Percentiles rank a stretch among this genome's conserved stretches.
phyloP scores from a whole-genome alignment of 2,888 invertebrate species.

The Nycteola revayana region DNA sequence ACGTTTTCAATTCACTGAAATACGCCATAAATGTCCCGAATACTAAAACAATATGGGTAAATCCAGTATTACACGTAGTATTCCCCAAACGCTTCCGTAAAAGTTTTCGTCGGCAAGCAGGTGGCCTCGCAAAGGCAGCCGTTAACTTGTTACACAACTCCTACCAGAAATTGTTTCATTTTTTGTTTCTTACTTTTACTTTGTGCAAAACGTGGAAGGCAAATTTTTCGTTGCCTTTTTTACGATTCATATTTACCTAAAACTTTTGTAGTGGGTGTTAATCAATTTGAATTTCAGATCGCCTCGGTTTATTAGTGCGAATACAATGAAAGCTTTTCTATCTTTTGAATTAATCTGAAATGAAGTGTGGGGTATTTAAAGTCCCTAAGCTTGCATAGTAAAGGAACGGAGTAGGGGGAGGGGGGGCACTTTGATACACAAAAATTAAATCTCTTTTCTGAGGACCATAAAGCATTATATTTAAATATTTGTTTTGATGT shows the following conservation, averaged over 20 bases:
- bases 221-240: constrained; percentile 23
- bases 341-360: too few species aligned
- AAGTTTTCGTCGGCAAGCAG: constrained; percentile 38
- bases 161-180: constrained; percentile 40
- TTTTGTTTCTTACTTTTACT: constrained; percentile 33
- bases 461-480: too few species aligned
- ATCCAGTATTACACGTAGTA: constrained; percentile 13
- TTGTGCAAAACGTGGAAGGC: constrained; percentile 18
- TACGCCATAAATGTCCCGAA: too few species aligned
- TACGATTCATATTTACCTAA: constrained; percentile 8
- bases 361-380: too few species aligned
- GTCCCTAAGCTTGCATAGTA: too few species aligned
- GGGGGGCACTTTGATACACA: too few species aligned
- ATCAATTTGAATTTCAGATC: background rate
- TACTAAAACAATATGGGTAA: constrained; percentile 3
- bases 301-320: too few species aligned
- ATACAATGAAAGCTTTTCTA: too few species aligned
- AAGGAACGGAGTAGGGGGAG: too few species aligned
- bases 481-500: too few species aligned
- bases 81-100: constrained; percentile 11
- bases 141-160: constrained; percentile 53
- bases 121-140: constrained; percentile 43
- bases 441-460: too few species aligned
- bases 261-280: background rate
- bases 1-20: too few species aligned